Evolutionary conservation across 1,140 invertebrate genomes (phyloP).

Genomic region (Protaetia brevitarsis): DNA sequence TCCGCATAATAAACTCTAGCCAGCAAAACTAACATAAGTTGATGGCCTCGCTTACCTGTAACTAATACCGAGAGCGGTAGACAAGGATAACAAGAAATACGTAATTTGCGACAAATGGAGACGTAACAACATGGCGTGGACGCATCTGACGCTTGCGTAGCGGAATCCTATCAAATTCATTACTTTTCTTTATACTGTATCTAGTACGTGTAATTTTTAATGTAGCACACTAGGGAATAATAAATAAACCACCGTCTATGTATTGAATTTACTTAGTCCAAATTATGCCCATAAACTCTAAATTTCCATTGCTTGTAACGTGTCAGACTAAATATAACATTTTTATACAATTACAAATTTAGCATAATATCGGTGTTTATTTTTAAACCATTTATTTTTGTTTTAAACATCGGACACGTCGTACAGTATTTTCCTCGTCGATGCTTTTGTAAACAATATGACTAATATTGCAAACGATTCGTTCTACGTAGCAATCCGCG

Average conservation of each 20-base stretch:
- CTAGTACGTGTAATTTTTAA: conserved; percentile 1
- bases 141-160: conserved; percentile 7
- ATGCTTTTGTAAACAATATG: neutral
- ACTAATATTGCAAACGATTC: conserved; percentile 12
- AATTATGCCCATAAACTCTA: too few species aligned
- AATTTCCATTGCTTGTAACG: too few species aligned
- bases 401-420: conserved; percentile 2
- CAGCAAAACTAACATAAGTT: conserved; percentile 1
- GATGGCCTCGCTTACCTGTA: conserved; percentile 9
- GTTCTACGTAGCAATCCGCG: too few species aligned
- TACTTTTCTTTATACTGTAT: conserved; percentile 2
- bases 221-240: neutral
- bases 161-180: neutral
- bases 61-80: neutral
- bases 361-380: conserved; percentile 11
- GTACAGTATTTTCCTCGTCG: conserved; percentile 1
- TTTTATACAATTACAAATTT: conserved; percentile 2
- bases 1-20: neutral
- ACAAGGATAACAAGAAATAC: neutral
- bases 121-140: neutral
- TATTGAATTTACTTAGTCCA: too few species aligned
- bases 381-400: conserved; percentile 3
- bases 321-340: neutral
- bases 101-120: neutral
- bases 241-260: too few species aligned